These are phyloP conservation scores for Lates calcarifer DNA, from an alignment of 2,113 vertebrate species.

Conservation along the genomic window DNA sequence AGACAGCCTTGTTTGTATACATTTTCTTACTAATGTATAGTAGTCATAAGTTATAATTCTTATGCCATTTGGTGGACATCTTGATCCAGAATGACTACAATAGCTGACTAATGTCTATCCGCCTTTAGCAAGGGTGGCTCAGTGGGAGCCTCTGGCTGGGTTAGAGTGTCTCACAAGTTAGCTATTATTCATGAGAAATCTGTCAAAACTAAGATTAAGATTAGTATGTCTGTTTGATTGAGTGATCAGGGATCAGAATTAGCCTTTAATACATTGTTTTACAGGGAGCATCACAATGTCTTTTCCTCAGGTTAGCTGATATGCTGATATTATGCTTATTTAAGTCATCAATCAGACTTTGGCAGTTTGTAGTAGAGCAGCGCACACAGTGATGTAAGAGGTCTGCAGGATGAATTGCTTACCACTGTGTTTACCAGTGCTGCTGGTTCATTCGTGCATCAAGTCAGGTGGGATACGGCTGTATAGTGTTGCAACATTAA, in stretches of 20 bases:
- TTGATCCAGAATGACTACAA: constrained; percentile 50
- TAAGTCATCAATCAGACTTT: constrained; percentile 54
- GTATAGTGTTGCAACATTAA: background rate
- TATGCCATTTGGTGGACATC: constrained; percentile 34
- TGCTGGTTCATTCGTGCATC: constrained; percentile 11
- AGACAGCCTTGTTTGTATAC: background rate
- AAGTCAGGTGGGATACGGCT: constrained; percentile 30
- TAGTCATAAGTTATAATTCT: constrained; percentile 34
- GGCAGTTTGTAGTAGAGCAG: constrained; percentile 12
- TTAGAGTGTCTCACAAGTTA: background rate
- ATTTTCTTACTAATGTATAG: background rate
- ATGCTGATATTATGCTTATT: constrained; percentile 44
- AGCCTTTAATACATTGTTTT: background rate
- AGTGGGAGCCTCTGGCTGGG: background rate
- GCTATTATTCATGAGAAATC: background rate
- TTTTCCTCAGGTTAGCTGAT: constrained; percentile 15
- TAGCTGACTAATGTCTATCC: constrained; percentile 8
- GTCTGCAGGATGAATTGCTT: constrained; percentile 37
- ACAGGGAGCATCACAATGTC: background rate
- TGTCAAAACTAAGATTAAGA: background rate
- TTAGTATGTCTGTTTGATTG: background rate
- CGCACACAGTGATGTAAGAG: background rate
- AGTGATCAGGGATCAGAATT: background rate
- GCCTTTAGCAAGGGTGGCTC: background rate
- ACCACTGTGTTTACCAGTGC: background rate